phyloP scores from a whole-genome alignment of 2,113 vertebrate species.

The Carassius carassius region DNA sequence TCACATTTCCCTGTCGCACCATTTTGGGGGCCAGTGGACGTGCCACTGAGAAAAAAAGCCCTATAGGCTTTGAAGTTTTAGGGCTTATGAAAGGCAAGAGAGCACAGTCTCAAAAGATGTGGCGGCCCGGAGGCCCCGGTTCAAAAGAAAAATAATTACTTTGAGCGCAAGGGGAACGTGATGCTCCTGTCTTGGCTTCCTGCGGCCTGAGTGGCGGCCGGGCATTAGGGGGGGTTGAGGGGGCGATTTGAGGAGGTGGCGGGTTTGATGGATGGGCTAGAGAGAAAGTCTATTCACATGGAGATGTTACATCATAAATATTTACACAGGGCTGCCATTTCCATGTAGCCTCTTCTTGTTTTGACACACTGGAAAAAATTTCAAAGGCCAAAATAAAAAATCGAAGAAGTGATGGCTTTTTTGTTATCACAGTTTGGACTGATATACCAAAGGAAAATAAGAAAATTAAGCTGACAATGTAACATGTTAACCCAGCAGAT shows the following conservation, averaged over 20 bases:
- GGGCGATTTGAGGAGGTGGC: slow-evolving; percentile 77
- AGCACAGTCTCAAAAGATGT: slow-evolving; percentile 36
- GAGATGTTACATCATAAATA: slow-evolving; percentile 92
- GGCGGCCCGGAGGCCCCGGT: slow-evolving; percentile 77
- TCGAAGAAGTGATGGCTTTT: slow-evolving; percentile 40
- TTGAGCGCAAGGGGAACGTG: slow-evolving; percentile 87
- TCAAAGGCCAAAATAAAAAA: slow-evolving; percentile 68
- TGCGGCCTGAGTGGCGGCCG: slow-evolving; percentile 73
- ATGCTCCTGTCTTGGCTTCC: slow-evolving; percentile 86
- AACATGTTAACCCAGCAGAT: neutral
- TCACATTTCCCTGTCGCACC: slow-evolving; percentile 91
- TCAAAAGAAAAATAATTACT: slow-evolving; percentile 96
- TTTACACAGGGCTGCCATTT: slow-evolving; percentile 96
- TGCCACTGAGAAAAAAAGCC: slow-evolving; percentile 88
- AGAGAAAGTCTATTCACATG: slow-evolving; percentile 84
- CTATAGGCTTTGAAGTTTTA: slow-evolving; percentile 91
- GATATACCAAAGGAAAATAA: slow-evolving; percentile 2
- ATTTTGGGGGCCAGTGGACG: slow-evolving; percentile 91
- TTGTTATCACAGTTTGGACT: slow-evolving; percentile 5
- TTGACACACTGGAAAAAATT: slow-evolving; percentile 75
- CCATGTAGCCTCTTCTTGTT: slow-evolving; percentile 81
- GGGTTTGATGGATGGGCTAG: slow-evolving; percentile 95
- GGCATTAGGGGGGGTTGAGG: slow-evolving; percentile 70
- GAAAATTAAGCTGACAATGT: slow-evolving; percentile 6
- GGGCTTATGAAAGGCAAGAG: slow-evolving; percentile 42